Evolutionary conservation across 2,888 invertebrate species (phyloP).

Genomic region (Girardia tigrina): DNA sequence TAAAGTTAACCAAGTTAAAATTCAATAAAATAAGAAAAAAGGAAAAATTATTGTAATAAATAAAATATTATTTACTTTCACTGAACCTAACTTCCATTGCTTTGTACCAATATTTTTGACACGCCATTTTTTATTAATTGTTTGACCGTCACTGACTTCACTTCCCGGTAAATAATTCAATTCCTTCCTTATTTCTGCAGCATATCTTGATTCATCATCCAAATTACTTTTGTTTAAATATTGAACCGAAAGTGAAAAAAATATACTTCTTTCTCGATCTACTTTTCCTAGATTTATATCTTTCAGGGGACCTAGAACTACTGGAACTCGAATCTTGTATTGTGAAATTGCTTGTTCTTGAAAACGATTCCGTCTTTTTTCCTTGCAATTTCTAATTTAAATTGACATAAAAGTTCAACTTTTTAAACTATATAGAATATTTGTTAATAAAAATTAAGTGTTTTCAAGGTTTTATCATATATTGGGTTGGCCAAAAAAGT

Average conservation of each 20-base stretch:
- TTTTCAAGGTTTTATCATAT: too few relatives aligned
- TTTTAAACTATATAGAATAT: too few relatives aligned
- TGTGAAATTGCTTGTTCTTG: too few relatives aligned
- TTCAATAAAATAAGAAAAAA: too few relatives aligned
- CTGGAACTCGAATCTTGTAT: conserved; percentile 5
- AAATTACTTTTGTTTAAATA: neutral
- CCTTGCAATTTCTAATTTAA: too few relatives aligned
- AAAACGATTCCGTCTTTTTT: too few relatives aligned
- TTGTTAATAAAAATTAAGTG: too few relatives aligned
- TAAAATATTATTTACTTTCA: neutral
- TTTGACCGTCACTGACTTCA: conserved; percentile 3
- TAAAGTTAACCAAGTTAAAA: too few relatives aligned
- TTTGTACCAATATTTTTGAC: neutral
- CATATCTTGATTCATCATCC: neutral
- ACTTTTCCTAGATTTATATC: neutral
- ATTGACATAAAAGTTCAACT: too few relatives aligned
- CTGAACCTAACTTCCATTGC: neutral
- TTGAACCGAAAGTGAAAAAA: too few relatives aligned
- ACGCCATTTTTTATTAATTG: neutral
- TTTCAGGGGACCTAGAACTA: neutral
- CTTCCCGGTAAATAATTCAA: conserved; percentile 13
- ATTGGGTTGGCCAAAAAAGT: too few relatives aligned
- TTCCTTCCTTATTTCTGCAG: neutral
- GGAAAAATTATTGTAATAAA: too few relatives aligned
- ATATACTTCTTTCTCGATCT: neutral